These are phyloP conservation scores for Theocolax elegans DNA, from an alignment of 1,140 invertebrate species.

Conservation along the genomic window DNA sequence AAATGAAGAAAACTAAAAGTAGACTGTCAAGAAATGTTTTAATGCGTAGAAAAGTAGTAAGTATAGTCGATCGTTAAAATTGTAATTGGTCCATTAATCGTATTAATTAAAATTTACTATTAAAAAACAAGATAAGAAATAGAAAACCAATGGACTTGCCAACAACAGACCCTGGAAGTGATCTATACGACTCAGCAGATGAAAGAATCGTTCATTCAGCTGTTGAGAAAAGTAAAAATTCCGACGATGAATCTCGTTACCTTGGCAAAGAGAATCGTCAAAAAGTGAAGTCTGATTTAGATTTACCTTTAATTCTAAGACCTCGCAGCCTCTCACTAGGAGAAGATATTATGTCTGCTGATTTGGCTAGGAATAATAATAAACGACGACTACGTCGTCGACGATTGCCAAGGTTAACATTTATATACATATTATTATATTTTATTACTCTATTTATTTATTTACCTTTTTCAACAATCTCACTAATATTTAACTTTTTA, in stretches of 20 bases:
- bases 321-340: conserved; percentile 68
- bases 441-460: too few relatives aligned
- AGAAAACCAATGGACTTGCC: conserved; percentile 67
- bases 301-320: conserved; percentile 57
- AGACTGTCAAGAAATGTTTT: conserved; percentile 10
- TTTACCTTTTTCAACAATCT: too few relatives aligned
- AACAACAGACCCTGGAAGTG: conserved; percentile 70
- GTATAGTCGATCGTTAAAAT: too few relatives aligned
- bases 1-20: conserved; percentile 46
- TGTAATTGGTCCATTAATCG: neutral
- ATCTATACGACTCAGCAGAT: conserved; percentile 67
- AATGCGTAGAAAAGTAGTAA: conserved; percentile 24
- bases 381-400: conserved; percentile 64
- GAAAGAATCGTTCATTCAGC: conserved; percentile 47
- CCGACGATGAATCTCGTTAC: conserved; percentile 13
- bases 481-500: too few relatives aligned
- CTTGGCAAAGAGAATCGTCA: conserved; percentile 8
- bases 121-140: conserved; percentile 24
- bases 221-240: conserved; percentile 10
- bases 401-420: conserved; percentile 50
- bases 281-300: conserved; percentile 17
- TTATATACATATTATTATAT: too few relatives aligned
- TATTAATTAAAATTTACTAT: neutral
- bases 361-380: conserved; percentile 58
- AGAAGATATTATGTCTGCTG: conserved; percentile 62